Evolutionary conservation across 2,888 invertebrate species (phyloP).

Genomic region (Apotomis turbidana): DNA sequence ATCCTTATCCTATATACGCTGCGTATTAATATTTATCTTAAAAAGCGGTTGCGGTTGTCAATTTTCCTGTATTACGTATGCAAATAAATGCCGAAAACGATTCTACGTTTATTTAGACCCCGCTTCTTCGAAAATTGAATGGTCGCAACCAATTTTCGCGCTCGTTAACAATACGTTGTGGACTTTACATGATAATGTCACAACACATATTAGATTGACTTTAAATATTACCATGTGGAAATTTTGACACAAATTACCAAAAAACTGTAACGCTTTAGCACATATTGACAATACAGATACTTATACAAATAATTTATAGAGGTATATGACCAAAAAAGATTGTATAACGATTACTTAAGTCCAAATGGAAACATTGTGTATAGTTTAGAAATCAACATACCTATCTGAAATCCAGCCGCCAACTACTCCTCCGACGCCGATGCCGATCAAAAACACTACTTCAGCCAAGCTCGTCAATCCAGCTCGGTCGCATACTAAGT

Average conservation of each 20-base stretch:
- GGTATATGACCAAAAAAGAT: neutral
- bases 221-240: neutral
- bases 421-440: constrained; percentile 90
- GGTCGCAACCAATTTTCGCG: no score
- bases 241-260: neutral
- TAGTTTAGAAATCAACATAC: constrained; percentile 56
- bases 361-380: neutral
- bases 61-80: neutral
- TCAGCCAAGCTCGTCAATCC: constrained; percentile 88
- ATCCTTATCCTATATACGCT: no score
- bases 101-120: no score
- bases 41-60: neutral
- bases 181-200: neutral
- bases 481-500: constrained; percentile 89
- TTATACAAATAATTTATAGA: neutral
- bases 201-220: neutral
- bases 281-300: neutral
- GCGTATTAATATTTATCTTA: no score
- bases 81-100: neutral
- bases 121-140: no score
- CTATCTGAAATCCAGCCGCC: constrained; percentile 91
- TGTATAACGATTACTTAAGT: neutral
- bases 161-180: neutral
- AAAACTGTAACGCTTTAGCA: neutral
- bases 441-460: constrained; percentile 90